Base-by-base conservation (phyloP, 2,888 invertebrate genomes). In the Phaedon cochleariae region DNA sequence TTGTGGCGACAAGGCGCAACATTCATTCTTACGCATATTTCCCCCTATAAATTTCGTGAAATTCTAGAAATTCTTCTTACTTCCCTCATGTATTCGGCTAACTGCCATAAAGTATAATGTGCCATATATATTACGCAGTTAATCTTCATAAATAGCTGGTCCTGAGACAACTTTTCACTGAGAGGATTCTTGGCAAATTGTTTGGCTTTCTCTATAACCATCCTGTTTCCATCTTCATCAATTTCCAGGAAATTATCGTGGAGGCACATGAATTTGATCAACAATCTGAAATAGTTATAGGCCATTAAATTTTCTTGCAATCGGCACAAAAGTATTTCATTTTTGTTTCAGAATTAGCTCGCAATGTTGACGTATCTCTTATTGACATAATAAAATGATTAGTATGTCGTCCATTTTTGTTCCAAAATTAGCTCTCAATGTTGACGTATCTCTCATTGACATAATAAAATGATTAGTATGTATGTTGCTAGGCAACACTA, bases 41-140 rank as follows among this genome's bases (percentile, higher is more conserved):
- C 64, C 53, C 63, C 71, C 67, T 63, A 76, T 77, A 75, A 77
- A 77, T 77, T 74, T 69, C 37, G 65, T 34, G 73, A 73, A 76
- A 77, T 77, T 75, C 73, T 72, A 63, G 74, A 73, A 73, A 73
- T 76, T 76, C 76, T 73, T 66, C 65, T 67, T 74, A 73, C 71
- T 73, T 70, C 71, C 70, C 75, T 72, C 71, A 73, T 63, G 45
- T 57, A 57, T 57, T 55, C 55, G 29, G 45, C 57, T 57, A 22
- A 45, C 45, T 57, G 67, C 70, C 59, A 72, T 74, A 71, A 72
- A 74, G 74, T 72, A 74, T 72, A 62, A 68, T 71, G 66, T 67
- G 71, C 69, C 73, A 67, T 73, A 73, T 71, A 74, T 73, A 73
- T 70, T 69, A 69, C 72, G 67, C 69, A 71, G 74, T 74, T 74